Evolutionary conservation across 2,113 vertebrate species (phyloP).

Genomic region (Cyphomyrus plagiostoma): DNA sequence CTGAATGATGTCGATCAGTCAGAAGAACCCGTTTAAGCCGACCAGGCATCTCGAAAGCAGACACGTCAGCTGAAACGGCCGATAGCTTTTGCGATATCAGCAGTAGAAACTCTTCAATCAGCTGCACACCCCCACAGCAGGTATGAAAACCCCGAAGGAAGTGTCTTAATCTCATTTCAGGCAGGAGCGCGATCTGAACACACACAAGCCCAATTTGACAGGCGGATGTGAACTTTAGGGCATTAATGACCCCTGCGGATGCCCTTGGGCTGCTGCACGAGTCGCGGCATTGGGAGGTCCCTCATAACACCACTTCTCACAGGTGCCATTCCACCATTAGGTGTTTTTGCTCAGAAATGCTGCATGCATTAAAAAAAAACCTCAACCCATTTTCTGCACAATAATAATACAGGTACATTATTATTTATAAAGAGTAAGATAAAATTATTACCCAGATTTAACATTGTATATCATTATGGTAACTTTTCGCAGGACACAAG

Average conservation of each 20-base stretch:
- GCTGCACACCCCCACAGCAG: neutral
- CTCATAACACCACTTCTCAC: neutral
- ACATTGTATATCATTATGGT: neutral
- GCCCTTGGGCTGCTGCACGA: neutral
- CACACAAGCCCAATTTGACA: neutral
- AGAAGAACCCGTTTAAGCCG: neutral
- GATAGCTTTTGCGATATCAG: neutral
- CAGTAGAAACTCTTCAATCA: neutral
- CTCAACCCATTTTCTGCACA: neutral
- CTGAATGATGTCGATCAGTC: neutral
- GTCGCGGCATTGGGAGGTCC: neutral
- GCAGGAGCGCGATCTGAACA: neutral
- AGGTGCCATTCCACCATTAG: neutral
- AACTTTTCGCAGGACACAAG: neutral
- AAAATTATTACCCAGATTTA: neutral
- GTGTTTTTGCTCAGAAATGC: neutral
- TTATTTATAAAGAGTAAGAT: neutral
- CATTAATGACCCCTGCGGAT: neutral
- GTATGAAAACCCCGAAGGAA: neutral
- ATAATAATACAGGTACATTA: neutral
- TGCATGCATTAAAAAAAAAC: neutral
- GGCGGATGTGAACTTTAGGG: neutral
- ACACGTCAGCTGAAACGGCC: neutral
- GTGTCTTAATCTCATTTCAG: neutral
- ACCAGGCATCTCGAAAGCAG: neutral